phyloP scores from a whole-genome alignment of 2,888 invertebrate genomes.

The Perithous albicinctus region DNA sequence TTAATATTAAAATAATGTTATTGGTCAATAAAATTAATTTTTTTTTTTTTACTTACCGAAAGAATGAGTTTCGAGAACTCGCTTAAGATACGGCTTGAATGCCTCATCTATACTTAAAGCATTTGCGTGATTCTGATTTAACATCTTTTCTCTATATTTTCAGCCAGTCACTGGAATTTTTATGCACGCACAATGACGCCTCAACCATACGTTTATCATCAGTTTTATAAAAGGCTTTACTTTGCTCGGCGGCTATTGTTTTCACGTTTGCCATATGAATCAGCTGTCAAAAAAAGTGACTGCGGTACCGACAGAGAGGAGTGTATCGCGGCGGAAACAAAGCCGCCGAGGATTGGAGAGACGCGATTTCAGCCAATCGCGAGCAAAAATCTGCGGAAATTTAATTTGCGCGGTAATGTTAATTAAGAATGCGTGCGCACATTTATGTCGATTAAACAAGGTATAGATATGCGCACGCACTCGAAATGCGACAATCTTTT shows the following conservation, averaged over 20 bases:
- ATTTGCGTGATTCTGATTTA: constrained; percentile 53
- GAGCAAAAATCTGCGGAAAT: too few species aligned
- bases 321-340: background rate
- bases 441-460: too few species aligned
- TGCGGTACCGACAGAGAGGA: background rate
- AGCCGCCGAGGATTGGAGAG: too few species aligned
- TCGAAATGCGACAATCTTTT: too few species aligned
- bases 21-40: background rate
- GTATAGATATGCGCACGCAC: too few species aligned
- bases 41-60: constrained; percentile 56
- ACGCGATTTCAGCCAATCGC: too few species aligned
- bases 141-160: constrained; percentile 27
- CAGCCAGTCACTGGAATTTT: background rate
- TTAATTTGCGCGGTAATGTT: too few species aligned
- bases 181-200: background rate
- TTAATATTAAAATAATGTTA: too few species aligned
- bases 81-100: constrained; percentile 55
- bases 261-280: background rate
- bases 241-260: constrained; percentile 14
- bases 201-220: constrained; percentile 6
- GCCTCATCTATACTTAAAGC: constrained; percentile 17
- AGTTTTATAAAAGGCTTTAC: background rate
- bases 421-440: too few species aligned
- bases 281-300: constrained; percentile 9
- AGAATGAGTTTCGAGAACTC: constrained; percentile 47